These are phyloP conservation scores for Falco novaeseelandiae DNA, from an alignment of 2,797 vertebrate species.

Conservation along the genomic window DNA sequence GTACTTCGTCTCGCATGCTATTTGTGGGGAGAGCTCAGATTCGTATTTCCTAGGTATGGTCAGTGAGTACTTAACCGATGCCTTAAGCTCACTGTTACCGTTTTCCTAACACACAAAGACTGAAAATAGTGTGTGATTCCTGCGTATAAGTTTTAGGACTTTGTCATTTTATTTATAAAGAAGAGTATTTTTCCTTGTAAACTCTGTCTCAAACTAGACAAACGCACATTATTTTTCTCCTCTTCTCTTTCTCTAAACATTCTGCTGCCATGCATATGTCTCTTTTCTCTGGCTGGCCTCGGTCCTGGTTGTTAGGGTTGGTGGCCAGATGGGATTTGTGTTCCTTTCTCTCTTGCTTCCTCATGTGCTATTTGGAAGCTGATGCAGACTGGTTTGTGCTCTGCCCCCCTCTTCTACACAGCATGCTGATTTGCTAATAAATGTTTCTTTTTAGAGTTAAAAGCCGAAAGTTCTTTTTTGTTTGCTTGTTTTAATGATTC, in stretches of 20 bases:
- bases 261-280: slow-evolving; percentile 54
- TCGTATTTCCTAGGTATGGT: neutral
- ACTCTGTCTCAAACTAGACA: neutral
- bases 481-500: neutral
- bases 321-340: slow-evolving; percentile 59
- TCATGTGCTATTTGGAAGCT: slow-evolving; percentile 40
- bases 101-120: neutral
- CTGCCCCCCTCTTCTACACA: neutral
- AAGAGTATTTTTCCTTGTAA: slow-evolving; percentile 1
- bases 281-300: slow-evolving; percentile 38
- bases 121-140: neutral
- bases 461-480: neutral
- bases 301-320: slow-evolving; percentile 43
- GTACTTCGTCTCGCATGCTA: neutral
- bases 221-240: slow-evolving; percentile 17
- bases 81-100: neutral
- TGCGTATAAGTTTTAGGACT: neutral
- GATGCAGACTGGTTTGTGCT: slow-evolving; percentile 20
- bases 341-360: slow-evolving; percentile 52
- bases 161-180: neutral
- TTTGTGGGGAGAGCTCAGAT: neutral
- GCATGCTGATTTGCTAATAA: slow-evolving; percentile 15
- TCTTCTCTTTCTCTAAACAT: slow-evolving; percentile 8
- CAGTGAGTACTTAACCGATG: neutral
- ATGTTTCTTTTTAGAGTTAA: neutral